These are phyloP conservation scores for Corvus cornix DNA, from an alignment of 2,113 vertebrate genomes.

Conservation along the genomic window DNA sequence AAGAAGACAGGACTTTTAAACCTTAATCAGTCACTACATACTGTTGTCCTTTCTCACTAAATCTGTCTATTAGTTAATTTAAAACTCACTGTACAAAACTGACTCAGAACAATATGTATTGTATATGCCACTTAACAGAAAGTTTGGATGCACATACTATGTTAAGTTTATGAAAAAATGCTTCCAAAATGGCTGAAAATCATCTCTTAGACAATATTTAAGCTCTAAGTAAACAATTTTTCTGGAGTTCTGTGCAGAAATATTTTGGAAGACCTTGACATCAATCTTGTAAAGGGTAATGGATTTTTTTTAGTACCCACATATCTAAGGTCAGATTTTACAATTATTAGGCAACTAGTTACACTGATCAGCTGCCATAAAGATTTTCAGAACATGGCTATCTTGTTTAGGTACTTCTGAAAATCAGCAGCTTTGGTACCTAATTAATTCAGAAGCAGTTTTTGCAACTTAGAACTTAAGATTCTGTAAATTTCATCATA, in stretches of 20 bases:
- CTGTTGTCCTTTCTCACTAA: background rate
- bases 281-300: background rate
- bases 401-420: background rate
- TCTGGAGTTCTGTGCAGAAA: background rate
- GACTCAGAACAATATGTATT: background rate
- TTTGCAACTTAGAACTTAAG: background rate
- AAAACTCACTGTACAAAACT: background rate
- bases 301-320: background rate
- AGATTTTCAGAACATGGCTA: background rate
- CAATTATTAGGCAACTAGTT: background rate
- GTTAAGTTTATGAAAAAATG: background rate
- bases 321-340: background rate
- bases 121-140: background rate
- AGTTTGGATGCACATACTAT: background rate
- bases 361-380: background rate
- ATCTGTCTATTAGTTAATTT: background rate
- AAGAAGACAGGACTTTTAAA: background rate
- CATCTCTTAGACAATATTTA: background rate
- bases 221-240: background rate
- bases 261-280: background rate
- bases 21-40: background rate
- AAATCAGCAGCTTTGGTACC: background rate
- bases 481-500: background rate
- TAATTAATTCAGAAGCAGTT: background rate
- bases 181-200: background rate